Conservation (phyloP, 2,797 vertebrate species). For the Onychomys leucogaster region DNA sequence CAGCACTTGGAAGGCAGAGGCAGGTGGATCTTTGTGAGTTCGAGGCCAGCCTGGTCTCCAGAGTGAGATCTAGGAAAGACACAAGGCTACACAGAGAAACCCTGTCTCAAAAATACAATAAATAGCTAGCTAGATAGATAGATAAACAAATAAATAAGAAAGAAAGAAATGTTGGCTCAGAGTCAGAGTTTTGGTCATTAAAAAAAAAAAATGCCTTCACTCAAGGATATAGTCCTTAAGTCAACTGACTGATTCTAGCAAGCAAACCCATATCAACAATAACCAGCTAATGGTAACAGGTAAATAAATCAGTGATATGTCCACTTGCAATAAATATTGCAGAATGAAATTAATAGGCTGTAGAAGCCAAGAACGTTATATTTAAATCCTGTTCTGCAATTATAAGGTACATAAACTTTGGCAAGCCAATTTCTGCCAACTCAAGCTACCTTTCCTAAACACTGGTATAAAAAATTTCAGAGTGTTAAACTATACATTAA, state of each 20-base stretch:
- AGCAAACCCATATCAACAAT: slow-evolving; percentile 17
- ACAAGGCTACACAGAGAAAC: too few species aligned
- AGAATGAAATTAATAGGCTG: not conserved
- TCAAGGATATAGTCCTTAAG: not conserved
- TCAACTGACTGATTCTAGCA: not conserved
- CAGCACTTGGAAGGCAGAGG: too few species aligned
- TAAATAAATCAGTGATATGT: not conserved
- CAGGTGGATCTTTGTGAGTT: too few species aligned
- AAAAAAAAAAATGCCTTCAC: not conserved
- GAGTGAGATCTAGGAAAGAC: too few species aligned
- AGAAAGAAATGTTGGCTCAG: not conserved
- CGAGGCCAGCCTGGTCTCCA: too few species aligned
- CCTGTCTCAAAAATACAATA: too few species aligned
- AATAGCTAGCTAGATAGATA: too few species aligned
- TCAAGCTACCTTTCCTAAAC: not conserved
- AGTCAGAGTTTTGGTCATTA: not conserved
- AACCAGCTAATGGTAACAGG: not conserved
- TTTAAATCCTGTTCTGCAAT: slow-evolving; percentile 12
- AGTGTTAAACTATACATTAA: not conserved
- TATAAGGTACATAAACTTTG: not conserved
- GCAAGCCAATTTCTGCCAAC: not conserved
- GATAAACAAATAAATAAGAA: too few species aligned
- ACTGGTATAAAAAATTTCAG: not conserved
- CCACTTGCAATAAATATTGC: not conserved
- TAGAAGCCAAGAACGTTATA: not conserved